Evolutionary conservation across 2,113 vertebrate genomes (phyloP), one percentile per base, ranked within the genome.

Genomic region (Pseudonaja textilis): DNA sequence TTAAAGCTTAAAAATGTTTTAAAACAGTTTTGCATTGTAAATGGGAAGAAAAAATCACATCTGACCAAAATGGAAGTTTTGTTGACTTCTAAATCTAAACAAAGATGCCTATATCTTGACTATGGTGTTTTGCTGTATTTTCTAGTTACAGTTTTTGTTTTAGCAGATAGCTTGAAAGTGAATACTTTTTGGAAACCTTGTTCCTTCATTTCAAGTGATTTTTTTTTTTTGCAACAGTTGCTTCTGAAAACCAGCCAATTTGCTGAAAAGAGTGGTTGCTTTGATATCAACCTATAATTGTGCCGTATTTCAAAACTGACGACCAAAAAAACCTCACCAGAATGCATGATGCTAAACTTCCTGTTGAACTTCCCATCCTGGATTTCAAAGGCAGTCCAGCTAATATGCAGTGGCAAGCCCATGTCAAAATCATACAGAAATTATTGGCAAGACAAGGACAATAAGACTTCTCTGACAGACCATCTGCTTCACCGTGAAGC

Each of bases 361-460:
- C 57, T 69, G 42, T 87, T 92, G 89, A 47, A 59, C 54, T 57
- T 8, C 50, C 45, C 54, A 64, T 55, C 88, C 50, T 50, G 34
- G 52, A 42, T 4, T 2, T 56, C 69, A 94, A 55, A 39, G 7
- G 20, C 0, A 0, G 50, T 20, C 69, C 45, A 85, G 29, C 1
- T 59, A 93, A 94, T n/a, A 57, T 90, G 29, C 42, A 86, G 55
- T 3, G 4, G 64, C 90, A 95, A 93, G 5, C 0, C 42, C 91
- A 91, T 45, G 18, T 89, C 95, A 92, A 96, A 95, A 94, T 96
- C 90, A 91, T 74, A 85, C 47, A 94, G 69, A 94, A 97, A 94
- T 94, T 26, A 93, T 47, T 81, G 92, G 22, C 52, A 87, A 7
- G 8, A 92, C 57, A 88, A 96, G 81, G 94, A 92, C 81, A 92